Percentiles rank a stretch among this genome's conserved stretches.
phyloP scores from a whole-genome alignment of 2,113 vertebrate species.

The Hiodon alosoides region DNA sequence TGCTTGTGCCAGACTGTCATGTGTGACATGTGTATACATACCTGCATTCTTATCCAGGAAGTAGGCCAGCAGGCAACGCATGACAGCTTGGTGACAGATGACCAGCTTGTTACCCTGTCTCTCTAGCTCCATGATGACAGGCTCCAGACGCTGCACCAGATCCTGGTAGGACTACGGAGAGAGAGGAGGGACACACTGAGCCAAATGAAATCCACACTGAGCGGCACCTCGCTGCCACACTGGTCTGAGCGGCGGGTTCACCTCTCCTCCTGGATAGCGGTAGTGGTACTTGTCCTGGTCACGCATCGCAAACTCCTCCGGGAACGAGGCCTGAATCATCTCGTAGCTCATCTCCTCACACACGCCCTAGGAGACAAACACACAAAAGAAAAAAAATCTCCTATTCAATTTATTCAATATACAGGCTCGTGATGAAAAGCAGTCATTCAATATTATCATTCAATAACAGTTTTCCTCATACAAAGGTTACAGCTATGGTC shows the following conservation, averaged over 20 bases:
- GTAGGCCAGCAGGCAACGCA: slow-evolving; percentile 94
- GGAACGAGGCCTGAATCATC: slow-evolving; percentile 81
- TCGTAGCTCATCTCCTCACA: slow-evolving; percentile 96
- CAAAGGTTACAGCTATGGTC: neutral
- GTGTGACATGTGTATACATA: slow-evolving; percentile 37
- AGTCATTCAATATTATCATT: too few species aligned
- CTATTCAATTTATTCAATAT: too few species aligned
- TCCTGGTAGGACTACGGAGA: slow-evolving; percentile 87
- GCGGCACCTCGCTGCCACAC: neutral
- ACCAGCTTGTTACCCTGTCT: slow-evolving; percentile 89
- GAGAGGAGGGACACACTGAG: slow-evolving; percentile 8
- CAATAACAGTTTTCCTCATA: neutral
- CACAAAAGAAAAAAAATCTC: too few species aligned
- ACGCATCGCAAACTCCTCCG: slow-evolving; percentile 89
- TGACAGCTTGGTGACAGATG: slow-evolving; percentile 92
- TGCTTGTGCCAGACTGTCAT: neutral
- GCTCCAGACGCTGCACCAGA: slow-evolving; percentile 89
- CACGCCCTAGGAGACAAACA: slow-evolving; percentile 69
- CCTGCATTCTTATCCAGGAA: slow-evolving; percentile 95
- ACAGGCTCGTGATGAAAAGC: too few species aligned
- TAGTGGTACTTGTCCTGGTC: slow-evolving; percentile 97
- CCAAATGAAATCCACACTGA: neutral
- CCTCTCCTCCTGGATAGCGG: slow-evolving; percentile 96
- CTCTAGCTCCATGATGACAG: slow-evolving; percentile 96
- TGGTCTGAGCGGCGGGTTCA: slow-evolving; percentile 39